Percentiles rank a stretch among this genome's conserved stretches.
These are phyloP conservation scores for Nebria salina DNA, from an alignment of 2,888 invertebrate species.

Conservation along the genomic window DNA sequence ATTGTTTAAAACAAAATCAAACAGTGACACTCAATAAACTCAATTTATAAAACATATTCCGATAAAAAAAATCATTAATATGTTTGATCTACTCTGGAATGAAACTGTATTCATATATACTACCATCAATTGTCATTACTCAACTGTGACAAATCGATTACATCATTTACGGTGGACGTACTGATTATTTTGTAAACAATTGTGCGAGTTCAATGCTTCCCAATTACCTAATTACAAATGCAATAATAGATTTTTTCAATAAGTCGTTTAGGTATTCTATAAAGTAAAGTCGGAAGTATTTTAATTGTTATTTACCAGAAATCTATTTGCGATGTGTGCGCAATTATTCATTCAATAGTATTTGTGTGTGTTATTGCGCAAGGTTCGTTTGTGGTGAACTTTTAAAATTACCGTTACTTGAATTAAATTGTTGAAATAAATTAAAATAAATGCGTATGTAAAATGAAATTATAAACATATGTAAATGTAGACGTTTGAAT, in stretches of 20 bases:
- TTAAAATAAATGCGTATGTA: background rate
- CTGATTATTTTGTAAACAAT: constrained; percentile 3
- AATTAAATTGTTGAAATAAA: too few species aligned
- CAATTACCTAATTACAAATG: constrained; percentile 35
- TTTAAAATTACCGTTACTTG: background rate
- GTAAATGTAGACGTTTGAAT: too few species aligned
- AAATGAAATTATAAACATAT: background rate
- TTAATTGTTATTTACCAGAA: background rate
- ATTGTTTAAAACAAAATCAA: background rate
- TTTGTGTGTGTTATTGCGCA: background rate
- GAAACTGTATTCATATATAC: background rate
- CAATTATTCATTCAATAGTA: background rate
- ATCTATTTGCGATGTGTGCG: background rate
- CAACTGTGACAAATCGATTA: constrained; percentile 31
- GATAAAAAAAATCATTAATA: background rate
- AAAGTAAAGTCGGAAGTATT: background rate
- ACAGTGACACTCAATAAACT: background rate
- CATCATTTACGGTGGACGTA: background rate
- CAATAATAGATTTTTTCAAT: background rate
- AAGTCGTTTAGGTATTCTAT: too few species aligned
- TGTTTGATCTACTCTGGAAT: background rate
- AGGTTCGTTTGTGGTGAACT: background rate
- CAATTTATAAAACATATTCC: background rate
- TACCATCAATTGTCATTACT: constrained; percentile 30
- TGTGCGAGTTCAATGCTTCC: constrained; percentile 31